phyloP scores from a whole-genome alignment of 1,140 invertebrate genomes.

The Penaeus indicus region DNA sequence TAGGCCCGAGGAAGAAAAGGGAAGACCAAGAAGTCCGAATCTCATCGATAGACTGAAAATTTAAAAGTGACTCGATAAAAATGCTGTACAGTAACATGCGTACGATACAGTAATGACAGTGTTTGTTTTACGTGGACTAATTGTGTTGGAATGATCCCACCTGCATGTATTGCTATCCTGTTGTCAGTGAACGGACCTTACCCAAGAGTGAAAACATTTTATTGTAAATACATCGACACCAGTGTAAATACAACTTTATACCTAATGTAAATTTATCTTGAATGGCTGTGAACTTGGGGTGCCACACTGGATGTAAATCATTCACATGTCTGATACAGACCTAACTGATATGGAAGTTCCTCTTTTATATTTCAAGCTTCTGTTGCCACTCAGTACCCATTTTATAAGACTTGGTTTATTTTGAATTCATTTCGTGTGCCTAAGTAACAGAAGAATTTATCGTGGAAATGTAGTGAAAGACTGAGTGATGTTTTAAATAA shows the following conservation, averaged over 20 bases:
- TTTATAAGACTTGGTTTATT: not conserved
- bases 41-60: conserved; percentile 56
- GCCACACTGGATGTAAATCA: not conserved
- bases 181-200: too few species aligned
- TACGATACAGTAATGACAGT: not conserved
- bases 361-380: conserved; percentile 6
- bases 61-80: not conserved
- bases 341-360: not conserved
- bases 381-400: conserved; percentile 1
- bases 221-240: not conserved
- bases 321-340: not conserved
- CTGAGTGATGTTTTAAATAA: too few species aligned
- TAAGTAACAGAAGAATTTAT: too few species aligned
- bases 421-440: not conserved
- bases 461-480: too few species aligned
- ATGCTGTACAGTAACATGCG: not conserved
- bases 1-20: conserved; percentile 49
- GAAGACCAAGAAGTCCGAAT: conserved; percentile 43
- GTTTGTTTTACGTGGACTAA: too few species aligned
- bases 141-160: too few species aligned
- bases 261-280: not conserved
- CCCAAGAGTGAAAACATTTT: too few species aligned
- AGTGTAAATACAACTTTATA: conserved; percentile 1
- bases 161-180: too few species aligned
- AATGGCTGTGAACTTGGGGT: conserved; percentile 13